Evolutionary conservation across 2,888 invertebrate species (phyloP).

Genomic region (Drosophila meridionalis): DNA sequence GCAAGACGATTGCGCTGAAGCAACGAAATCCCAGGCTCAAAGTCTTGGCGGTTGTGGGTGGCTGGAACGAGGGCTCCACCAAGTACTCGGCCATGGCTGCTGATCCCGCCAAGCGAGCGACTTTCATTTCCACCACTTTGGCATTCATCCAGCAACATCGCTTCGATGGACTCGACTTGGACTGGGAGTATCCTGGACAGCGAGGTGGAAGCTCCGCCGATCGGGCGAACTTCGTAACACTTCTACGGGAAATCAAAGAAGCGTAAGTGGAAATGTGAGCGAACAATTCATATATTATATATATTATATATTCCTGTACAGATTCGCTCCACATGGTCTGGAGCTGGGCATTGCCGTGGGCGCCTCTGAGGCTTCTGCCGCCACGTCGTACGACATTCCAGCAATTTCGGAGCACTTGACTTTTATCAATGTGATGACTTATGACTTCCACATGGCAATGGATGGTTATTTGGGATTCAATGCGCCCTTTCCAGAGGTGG

Average conservation of each 20-base stretch:
- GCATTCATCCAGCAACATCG: slow-evolving; percentile 91
- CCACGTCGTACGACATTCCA: slow-evolving; percentile 71
- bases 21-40: slow-evolving; percentile 85
- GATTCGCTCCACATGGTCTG: slow-evolving; percentile 82
- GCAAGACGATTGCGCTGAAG: slow-evolving; percentile 66
- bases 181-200: slow-evolving; percentile 95
- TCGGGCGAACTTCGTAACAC: slow-evolving; percentile 89
- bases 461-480: slow-evolving; percentile 68
- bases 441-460: slow-evolving; percentile 67
- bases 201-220: slow-evolving; percentile 86
- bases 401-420: slow-evolving; percentile 66
- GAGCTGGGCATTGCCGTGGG: slow-evolving; percentile 89
- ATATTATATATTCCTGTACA: slow-evolving; percentile 6
- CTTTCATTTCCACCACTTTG: slow-evolving; percentile 90
- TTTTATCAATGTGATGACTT: slow-evolving; percentile 79
- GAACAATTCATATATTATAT: not conserved
- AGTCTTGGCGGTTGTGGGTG: slow-evolving; percentile 94
- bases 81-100: slow-evolving; percentile 94
- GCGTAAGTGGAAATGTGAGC: slow-evolving; percentile 50
- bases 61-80: slow-evolving; percentile 96
- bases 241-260: slow-evolving; percentile 68
- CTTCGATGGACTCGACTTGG: slow-evolving; percentile 96
- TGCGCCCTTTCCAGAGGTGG: slow-evolving; percentile 88
- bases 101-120: slow-evolving; percentile 88
- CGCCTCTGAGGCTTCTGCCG: slow-evolving; percentile 61